Evolutionary conservation across 2,888 invertebrate species (phyloP).

Genomic region (Steromphala cineraria): DNA sequence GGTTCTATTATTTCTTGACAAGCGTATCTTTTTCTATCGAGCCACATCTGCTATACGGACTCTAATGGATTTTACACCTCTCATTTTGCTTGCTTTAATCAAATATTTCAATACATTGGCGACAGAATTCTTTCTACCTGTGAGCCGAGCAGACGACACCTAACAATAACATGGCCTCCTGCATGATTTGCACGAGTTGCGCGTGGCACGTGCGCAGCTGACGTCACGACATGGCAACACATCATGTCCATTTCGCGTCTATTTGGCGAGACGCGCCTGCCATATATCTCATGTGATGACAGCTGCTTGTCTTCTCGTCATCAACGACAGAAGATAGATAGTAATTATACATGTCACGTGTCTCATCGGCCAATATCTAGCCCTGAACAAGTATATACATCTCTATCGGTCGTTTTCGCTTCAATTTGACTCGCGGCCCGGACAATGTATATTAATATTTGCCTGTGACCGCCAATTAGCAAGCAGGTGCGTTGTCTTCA

Average conservation of each 20-base stretch:
- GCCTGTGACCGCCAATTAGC: background rate
- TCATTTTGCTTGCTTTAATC: background rate
- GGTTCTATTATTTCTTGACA: background rate
- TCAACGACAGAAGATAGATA: background rate
- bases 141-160: background rate
- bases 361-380: background rate
- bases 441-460: background rate
- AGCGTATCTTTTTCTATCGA: background rate
- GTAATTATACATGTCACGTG: background rate
- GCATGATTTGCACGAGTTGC: background rate
- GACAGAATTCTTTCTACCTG: background rate
- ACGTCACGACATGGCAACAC: constrained; percentile 2
- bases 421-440: background rate
- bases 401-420: background rate
- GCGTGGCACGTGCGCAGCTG: background rate
- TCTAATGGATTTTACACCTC: background rate
- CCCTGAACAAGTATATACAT: background rate
- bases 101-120: background rate
- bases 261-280: background rate
- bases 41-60: background rate
- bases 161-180: background rate
- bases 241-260: background rate
- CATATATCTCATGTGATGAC: background rate
- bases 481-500: background rate
- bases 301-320: background rate